Conservation (phyloP, 2,888 invertebrate species). For the Cheilosia vulpina region DNA sequence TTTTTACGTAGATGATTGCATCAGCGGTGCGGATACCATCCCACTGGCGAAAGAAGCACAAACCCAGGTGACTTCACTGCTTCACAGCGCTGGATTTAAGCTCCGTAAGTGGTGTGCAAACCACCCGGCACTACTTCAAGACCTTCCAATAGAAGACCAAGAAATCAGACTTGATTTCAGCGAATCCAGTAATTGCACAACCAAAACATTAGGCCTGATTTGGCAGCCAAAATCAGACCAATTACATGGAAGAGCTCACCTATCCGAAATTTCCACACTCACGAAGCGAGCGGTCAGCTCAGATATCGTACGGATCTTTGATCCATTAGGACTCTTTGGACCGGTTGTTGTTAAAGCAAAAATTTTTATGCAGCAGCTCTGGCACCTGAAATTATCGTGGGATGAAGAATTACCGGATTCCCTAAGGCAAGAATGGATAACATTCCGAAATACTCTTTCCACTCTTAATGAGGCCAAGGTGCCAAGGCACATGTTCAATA, state of each 20-base stretch:
- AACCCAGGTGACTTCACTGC: too few relatives aligned
- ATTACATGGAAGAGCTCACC: not conserved
- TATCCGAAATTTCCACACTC: not conserved
- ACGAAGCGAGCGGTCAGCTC: not conserved
- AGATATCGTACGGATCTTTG: not conserved
- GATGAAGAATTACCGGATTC: not conserved
- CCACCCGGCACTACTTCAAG: too few relatives aligned
- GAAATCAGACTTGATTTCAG: too few relatives aligned
- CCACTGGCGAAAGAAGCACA: too few relatives aligned
- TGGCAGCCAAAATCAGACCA: not conserved
- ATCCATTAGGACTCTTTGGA: conserved; percentile 2
- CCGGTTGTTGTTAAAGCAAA: conserved; percentile 6
- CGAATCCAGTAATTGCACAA: too few relatives aligned
- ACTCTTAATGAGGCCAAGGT: too few relatives aligned
- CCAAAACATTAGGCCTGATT: conserved; percentile 6
- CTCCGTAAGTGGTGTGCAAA: too few relatives aligned
- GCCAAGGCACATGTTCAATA: too few relatives aligned
- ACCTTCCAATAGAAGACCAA: too few relatives aligned
- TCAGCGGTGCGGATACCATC: too few relatives aligned
- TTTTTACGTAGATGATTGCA: too few relatives aligned
- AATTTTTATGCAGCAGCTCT: not conserved
- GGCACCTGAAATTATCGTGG: not conserved
- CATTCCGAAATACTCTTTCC: not conserved
- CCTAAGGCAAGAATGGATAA: conserved; percentile 6
- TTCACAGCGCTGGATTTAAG: too few relatives aligned